Percentiles rank a stretch among this genome's conserved stretches.
phyloP scores from a whole-genome alignment of 1,140 invertebrate genomes.

The Nixonia krombeini region DNA sequence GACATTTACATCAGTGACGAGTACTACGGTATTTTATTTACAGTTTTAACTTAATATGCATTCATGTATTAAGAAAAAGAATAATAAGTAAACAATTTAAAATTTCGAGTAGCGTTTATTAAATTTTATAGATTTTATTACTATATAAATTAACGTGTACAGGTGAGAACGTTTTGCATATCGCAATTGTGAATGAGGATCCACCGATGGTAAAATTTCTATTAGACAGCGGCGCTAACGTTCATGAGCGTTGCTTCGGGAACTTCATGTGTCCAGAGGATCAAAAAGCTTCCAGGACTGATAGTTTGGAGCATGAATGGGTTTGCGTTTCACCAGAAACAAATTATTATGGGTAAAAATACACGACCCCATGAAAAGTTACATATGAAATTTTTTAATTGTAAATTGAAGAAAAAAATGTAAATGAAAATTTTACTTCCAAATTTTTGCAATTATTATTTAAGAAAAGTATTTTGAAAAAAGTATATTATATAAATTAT shows the following conservation, averaged over 20 bases:
- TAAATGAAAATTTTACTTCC: no score
- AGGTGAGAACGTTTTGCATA: conserved; percentile 94
- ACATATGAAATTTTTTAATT: no score
- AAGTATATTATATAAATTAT: no score
- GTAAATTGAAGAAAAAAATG: not conserved
- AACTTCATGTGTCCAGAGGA: conserved; percentile 98
- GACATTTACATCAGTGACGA: conserved; percentile 97
- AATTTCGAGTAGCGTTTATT: no score
- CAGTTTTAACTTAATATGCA: no score
- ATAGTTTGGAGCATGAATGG: conserved; percentile 93
- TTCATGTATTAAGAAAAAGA: no score
- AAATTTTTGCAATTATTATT: no score
- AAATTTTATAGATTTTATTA: no score
- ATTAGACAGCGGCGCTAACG: conserved; percentile 91
- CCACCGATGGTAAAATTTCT: conserved; percentile 97
- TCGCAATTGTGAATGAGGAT: conserved; percentile 98
- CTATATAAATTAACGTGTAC: not conserved
- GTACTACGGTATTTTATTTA: conserved; percentile 95
- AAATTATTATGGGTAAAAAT: conserved; percentile 89
- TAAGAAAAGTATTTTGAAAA: no score
- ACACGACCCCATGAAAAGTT: no score
- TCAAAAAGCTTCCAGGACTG: conserved; percentile 90
- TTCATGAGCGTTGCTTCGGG: conserved; percentile 91
- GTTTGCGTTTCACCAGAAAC: conserved; percentile 88
- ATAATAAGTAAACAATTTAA: no score